Evolutionary conservation across 2,888 invertebrate genomes (phyloP).

Genomic region (Calliopum simillimum): DNA sequence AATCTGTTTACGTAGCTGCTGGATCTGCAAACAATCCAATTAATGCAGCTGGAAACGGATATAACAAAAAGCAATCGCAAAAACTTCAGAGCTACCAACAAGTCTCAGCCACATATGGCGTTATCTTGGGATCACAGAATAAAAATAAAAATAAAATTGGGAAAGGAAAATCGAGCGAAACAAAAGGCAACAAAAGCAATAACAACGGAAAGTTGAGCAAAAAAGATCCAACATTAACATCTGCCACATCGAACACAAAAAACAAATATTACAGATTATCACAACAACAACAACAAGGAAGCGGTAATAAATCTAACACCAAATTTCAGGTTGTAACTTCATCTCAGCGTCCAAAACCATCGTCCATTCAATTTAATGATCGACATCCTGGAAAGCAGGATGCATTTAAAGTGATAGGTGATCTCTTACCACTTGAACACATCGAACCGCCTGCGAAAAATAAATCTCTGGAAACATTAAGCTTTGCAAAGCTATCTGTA

Average conservation of each 20-base stretch:
- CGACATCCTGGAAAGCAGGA: constrained; percentile 52
- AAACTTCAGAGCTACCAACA: constrained; percentile 59
- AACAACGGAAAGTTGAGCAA: constrained; percentile 49
- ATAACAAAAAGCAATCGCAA: constrained; percentile 47
- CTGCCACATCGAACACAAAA: constrained; percentile 49
- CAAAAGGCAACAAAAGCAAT: constrained; percentile 39
- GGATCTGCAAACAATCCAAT: constrained; percentile 36
- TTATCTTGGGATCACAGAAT: constrained; percentile 54
- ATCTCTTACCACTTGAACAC: constrained; percentile 44
- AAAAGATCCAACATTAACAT: constrained; percentile 45
- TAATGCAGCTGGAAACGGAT: constrained; percentile 40
- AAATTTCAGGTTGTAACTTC: constrained; percentile 33
- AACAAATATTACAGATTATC: constrained; percentile 65
- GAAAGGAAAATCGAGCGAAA: constrained; percentile 49
- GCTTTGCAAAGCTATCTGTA: constrained; percentile 56
- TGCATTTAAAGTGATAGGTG: constrained; percentile 56
- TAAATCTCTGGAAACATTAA: constrained; percentile 41
- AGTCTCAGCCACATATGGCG: constrained; percentile 61
- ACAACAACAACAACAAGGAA: constrained; percentile 49
- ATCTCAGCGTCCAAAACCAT: constrained; percentile 47
- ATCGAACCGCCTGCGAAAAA: constrained; percentile 3
- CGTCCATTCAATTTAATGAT: constrained; percentile 49
- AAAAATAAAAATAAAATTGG: constrained; percentile 46
- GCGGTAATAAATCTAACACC: constrained; percentile 30
- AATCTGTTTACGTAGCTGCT: constrained; percentile 53